Evolutionary conservation across 2,113 vertebrate genomes (phyloP).

Genomic region (Prochilodus magdalenae): DNA sequence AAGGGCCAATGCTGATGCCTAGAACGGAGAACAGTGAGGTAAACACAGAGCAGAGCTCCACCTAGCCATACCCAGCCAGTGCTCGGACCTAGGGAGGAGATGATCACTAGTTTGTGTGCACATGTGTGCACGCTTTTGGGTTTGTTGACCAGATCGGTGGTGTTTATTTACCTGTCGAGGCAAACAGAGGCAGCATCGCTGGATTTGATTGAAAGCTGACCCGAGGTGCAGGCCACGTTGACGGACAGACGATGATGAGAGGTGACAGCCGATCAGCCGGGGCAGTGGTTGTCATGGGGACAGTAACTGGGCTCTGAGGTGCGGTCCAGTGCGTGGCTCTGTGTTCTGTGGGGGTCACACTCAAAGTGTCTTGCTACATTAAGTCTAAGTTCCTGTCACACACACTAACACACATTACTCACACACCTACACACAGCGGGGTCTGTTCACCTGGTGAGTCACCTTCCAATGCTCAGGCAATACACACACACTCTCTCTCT

Average conservation of each 20-base stretch:
- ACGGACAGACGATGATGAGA: background rate
- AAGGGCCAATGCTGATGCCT: no score
- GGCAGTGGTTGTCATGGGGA: constrained; percentile 2
- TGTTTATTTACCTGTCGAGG: background rate
- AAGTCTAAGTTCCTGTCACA: background rate
- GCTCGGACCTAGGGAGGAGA: no score
- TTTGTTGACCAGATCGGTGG: background rate
- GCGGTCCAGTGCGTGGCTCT: background rate
- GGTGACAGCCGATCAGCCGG: background rate
- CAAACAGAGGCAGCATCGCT: background rate
- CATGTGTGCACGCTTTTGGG: background rate
- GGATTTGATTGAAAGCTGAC: constrained; percentile 7
- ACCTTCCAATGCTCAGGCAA: background rate
- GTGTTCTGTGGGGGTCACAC: background rate
- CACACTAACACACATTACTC: constrained; percentile 23
- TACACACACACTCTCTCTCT: background rate
- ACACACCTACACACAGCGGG: background rate
- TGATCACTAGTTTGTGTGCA: background rate
- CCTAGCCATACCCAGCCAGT: no score
- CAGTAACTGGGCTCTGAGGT: background rate
- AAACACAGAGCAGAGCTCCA: no score
- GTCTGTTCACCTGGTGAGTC: constrained; percentile 41
- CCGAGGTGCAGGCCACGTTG: background rate
- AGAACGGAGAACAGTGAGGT: no score
- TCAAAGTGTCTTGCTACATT: background rate